These are phyloP conservation scores for Neolamprologus ventralis DNA, from an alignment of 2,113 vertebrate genomes.

Conservation along the genomic window DNA sequence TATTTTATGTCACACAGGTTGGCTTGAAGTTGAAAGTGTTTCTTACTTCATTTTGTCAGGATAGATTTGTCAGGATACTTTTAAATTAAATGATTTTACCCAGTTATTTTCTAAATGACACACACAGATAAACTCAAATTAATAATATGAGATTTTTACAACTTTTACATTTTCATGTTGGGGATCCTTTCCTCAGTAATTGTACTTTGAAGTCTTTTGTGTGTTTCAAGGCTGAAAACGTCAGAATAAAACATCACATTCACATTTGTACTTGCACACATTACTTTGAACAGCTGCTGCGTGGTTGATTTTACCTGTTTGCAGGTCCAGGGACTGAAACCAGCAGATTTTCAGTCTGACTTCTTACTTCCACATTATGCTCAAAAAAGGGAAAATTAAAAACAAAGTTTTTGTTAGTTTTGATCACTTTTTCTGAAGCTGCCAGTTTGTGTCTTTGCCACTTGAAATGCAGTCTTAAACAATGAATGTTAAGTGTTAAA, in stretches of 20 bases:
- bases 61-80: neutral
- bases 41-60: neutral
- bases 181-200: neutral
- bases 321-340: neutral
- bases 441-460: slow-evolving; percentile 1
- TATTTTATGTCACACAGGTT: neutral
- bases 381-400: neutral
- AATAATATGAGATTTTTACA: neutral
- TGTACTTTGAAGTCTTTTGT: neutral
- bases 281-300: neutral
- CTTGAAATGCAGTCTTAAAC: slow-evolving; percentile 23
- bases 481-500: slow-evolving; percentile 49
- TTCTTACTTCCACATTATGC: neutral
- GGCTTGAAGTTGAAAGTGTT: neutral
- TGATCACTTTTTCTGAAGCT: neutral
- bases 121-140: neutral
- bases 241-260: neutral
- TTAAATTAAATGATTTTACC: neutral
- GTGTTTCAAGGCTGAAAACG: neutral
- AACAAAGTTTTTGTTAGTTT: neutral
- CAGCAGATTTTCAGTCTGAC: neutral
- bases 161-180: neutral
- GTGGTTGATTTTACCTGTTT: neutral
- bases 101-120: neutral
- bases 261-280: neutral